Conservation (phyloP, 2,797 vertebrate genomes). For the Austrolebias charrua region DNA sequence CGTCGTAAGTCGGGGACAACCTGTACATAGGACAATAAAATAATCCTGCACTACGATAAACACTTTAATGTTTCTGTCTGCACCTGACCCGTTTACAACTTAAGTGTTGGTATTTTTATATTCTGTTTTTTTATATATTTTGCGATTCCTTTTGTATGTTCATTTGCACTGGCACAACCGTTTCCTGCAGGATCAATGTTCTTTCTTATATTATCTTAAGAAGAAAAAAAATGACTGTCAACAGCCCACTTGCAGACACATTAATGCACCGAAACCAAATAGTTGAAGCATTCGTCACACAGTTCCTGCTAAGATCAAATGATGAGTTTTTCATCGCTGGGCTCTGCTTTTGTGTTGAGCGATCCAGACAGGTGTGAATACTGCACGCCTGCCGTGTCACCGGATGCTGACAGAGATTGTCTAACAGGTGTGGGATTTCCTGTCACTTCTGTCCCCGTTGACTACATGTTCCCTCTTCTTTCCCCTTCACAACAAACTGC, state of each 20-base stretch:
- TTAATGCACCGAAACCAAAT: constrained; percentile 21
- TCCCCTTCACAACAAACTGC: constrained; percentile 1
- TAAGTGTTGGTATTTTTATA: too few species aligned
- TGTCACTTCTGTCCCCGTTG: constrained; percentile 21
- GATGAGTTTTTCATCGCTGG: constrained; percentile 29
- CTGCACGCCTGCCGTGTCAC: constrained; percentile 51
- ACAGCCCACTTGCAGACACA: neutral
- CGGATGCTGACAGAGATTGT: constrained; percentile 47
- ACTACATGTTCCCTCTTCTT: constrained; percentile 7
- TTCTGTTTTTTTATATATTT: too few species aligned
- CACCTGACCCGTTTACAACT: too few species aligned
- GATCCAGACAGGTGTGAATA: constrained; percentile 57
- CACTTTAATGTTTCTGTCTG: too few species aligned
- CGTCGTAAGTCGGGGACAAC: too few species aligned
- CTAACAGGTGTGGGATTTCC: constrained; percentile 51
- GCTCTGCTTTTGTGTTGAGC: constrained; percentile 34
- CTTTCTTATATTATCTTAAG: too few species aligned
- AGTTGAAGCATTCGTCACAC: constrained; percentile 3
- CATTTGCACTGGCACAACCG: too few species aligned
- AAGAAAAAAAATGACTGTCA: neutral
- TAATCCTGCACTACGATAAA: too few species aligned
- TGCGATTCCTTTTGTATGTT: too few species aligned
- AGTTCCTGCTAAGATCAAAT: constrained; percentile 12
- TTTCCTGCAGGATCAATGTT: too few species aligned
- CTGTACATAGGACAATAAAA: too few species aligned